phyloP scores from a whole-genome alignment of 2,113 vertebrate species.

The Arothron firmamentum region DNA sequence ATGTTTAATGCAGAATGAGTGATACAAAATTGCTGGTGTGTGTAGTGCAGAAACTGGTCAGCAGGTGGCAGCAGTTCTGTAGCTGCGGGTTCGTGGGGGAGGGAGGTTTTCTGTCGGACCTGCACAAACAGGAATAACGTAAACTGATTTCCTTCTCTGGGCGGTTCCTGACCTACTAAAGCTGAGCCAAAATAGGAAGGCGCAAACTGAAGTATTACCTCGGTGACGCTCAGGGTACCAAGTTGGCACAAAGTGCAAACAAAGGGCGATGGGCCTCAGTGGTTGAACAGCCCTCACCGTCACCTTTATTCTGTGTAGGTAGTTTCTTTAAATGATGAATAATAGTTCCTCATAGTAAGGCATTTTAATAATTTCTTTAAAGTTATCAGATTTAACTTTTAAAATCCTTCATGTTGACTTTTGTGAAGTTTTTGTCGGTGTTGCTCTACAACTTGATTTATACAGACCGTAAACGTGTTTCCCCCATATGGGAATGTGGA shows the following conservation, averaged over 20 bases:
- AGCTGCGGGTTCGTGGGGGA: background rate
- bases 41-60: background rate
- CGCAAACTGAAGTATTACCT: background rate
- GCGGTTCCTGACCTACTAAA: constrained; percentile 29
- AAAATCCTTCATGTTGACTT: no score
- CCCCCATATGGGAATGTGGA: background rate
- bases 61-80: background rate
- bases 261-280: background rate
- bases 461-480: background rate
- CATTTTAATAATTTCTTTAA: no score
- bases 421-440: no score
- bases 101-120: background rate
- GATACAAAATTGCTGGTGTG: background rate
- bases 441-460: no score
- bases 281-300: no score
- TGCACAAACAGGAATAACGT: constrained; percentile 10
- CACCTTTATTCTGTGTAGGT: no score
- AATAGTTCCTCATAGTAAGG: no score
- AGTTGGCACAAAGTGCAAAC: background rate
- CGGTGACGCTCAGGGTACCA: background rate
- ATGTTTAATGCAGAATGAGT: background rate
- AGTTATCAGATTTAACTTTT: no score
- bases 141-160: constrained; percentile 46
- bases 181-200: constrained; percentile 33
- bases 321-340: no score